A percentile compares a stretch with the other conserved stretches of the same genome.
Conservation (phyloP, 1,140 invertebrate species). For the Diprion similis region DNA sequence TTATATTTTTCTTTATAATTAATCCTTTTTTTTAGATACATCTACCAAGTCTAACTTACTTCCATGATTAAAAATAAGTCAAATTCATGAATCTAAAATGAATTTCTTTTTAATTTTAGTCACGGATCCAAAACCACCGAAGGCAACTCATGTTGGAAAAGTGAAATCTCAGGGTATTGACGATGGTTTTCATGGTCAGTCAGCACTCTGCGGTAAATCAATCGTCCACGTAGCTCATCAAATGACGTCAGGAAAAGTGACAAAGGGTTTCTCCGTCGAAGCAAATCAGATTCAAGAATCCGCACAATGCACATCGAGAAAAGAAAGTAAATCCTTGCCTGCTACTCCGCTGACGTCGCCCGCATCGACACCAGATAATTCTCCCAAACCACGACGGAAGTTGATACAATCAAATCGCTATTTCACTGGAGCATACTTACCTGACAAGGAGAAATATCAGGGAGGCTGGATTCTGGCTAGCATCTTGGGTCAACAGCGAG, state of each 20-base stretch:
- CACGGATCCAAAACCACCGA: constrained; percentile 34
- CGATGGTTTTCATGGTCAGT: constrained; percentile 75
- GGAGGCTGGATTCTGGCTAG: constrained; percentile 63
- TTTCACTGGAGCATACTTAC: constrained; percentile 59
- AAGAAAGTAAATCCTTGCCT: constrained; percentile 73
- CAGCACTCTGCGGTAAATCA: constrained; percentile 73
- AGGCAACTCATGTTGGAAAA: constrained; percentile 30
- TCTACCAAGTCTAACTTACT: too few species aligned
- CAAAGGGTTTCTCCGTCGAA: constrained; percentile 34
- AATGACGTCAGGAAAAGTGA: constrained; percentile 67
- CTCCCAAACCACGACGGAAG: constrained; percentile 54
- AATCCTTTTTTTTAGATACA: not conserved
- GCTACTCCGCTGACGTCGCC: constrained; percentile 71
- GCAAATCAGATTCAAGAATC: not conserved
- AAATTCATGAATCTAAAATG: constrained; percentile 9
- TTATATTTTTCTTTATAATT: too few species aligned
- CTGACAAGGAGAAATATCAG: constrained; percentile 56
- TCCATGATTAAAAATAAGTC: not conserved
- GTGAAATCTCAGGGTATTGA: constrained; percentile 66
- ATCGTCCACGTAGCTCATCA: constrained; percentile 76
- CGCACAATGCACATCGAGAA: constrained; percentile 28
- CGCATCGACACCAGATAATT: constrained; percentile 64
- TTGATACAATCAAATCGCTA: constrained; percentile 55
- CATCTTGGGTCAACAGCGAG: constrained; percentile 57
- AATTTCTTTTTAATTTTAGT: constrained; percentile 34